Evolutionary conservation across 1,140 invertebrate genomes (phyloP).

Genomic region (Bombus pyrosoma): DNA sequence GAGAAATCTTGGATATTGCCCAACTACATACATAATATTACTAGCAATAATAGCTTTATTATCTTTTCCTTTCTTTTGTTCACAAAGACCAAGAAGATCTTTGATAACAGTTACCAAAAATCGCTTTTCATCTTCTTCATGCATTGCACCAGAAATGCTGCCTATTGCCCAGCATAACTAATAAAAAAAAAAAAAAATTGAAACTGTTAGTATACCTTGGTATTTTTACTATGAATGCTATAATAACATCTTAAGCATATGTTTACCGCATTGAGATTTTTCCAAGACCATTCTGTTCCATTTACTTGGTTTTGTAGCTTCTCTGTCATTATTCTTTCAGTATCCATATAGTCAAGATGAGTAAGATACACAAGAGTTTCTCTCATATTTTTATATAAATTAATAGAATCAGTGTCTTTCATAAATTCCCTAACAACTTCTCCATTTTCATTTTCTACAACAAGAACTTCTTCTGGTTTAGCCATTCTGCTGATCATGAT

Average conservation of each 20-base stretch:
- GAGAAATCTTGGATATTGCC: slow-evolving; percentile 99
- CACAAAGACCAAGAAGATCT: slow-evolving; percentile 98
- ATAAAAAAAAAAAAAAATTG: slow-evolving; percentile 57
- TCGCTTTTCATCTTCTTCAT: slow-evolving; percentile 99
- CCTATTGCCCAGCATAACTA: slow-evolving; percentile 99
- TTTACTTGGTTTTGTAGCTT: slow-evolving; percentile 99
- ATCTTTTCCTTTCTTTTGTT: slow-evolving; percentile 99
- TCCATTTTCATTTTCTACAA: slow-evolving; percentile 99
- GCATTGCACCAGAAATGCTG: slow-evolving; percentile 99
- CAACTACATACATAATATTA: slow-evolving; percentile 99
- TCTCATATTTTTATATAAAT: slow-evolving; percentile 99
- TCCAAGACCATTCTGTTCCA: slow-evolving; percentile 99
- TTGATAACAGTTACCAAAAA: slow-evolving; percentile 99
- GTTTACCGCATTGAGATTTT: slow-evolving; percentile 97
- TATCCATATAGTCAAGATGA: slow-evolving; percentile 98
- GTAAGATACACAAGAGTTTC: slow-evolving; percentile 99
- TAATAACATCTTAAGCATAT: not conserved
- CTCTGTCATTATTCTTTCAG: slow-evolving; percentile 99
- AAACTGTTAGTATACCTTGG: slow-evolving; percentile 1
- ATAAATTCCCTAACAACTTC: slow-evolving; percentile 99
- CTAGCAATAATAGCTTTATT: slow-evolving; percentile 99
- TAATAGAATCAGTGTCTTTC: slow-evolving; percentile 99
- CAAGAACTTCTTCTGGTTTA: slow-evolving; percentile 99
- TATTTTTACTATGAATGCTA: not conserved
- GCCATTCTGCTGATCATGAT: slow-evolving; percentile 99